Base-by-base conservation (phyloP, 2,797 vertebrate genomes). In the Squalus acanthias region DNA sequence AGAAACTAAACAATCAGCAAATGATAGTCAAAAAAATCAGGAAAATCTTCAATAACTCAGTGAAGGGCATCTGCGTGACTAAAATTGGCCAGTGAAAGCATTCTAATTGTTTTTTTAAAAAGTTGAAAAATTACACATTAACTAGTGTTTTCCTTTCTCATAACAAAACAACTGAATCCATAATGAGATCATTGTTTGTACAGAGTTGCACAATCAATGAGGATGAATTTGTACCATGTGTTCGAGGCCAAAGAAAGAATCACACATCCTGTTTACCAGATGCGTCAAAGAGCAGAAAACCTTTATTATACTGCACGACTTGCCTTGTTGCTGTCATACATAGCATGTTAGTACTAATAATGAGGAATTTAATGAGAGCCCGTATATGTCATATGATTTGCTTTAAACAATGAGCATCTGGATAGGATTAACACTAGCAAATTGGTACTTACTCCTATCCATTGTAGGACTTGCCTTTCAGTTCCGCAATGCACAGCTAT, bases 241-340 rank as follows among this genome's bases (percentile, higher is more conserved):
- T 95, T 95, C 60, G 26, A 95, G 17, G 67, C 70, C 70, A 95
- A 72, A 74, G 88, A 91, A 60, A 29, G 69, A 95, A 76, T 57
- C 50, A 95, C 94, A 95, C 94, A 95, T 95, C 94, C 94, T 74
- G 94, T 95, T 95, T 95, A 95, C 17, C 8, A 46, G 39, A 67
- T 39, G 20, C 20, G 69, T 93, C 91, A 69, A 93, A 69, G 63
- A 69, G 2, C 26, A 46, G 65, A 69, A 67, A 69, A 24, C 33
- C 15, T 67, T 93, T 93, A 22, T 93, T 46, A 69, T 69, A 46
- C 33, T 69, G 17, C 12, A 69, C 65, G 24, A 93, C 63, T 93
- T 46, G 22, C 10, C 63, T 22, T n/a, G 20, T 60, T 91, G 53
- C 29, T 29, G 26, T 60, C 60, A n/a, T 67, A 67, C 33, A 67